phyloP scores from a whole-genome alignment of 2,888 invertebrate species.

The Ochlodes sylvanus region DNA sequence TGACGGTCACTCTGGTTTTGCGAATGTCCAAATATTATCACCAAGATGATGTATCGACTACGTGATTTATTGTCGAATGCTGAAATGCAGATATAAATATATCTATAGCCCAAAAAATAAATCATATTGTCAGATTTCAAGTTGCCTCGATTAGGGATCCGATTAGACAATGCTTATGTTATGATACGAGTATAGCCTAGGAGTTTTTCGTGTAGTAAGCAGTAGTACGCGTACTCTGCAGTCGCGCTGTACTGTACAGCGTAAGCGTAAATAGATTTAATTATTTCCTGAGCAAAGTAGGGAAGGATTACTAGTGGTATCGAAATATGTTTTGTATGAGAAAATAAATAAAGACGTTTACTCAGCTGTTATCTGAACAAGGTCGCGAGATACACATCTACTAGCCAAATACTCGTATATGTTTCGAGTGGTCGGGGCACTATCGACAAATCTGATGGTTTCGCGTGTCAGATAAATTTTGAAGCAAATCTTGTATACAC shows the following conservation, averaged over 20 bases:
- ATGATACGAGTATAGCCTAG: too few species aligned
- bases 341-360: neutral
- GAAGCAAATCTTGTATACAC: constrained; percentile 33
- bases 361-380: constrained; percentile 25
- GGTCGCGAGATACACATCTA: constrained; percentile 29
- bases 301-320: neutral
- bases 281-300: too few species aligned
- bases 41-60: neutral
- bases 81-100: neutral
- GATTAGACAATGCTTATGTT: too few species aligned
- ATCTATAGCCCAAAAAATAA: neutral
- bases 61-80: neutral
- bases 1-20: too few species aligned
- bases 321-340: neutral
- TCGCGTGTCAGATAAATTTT: constrained; percentile 16
- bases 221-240: too few species aligned
- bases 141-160: too few species aligned
- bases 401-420: constrained; percentile 31
- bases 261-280: too few species aligned
- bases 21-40: too few species aligned
- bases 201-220: too few species aligned
- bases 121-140: neutral
- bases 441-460: constrained; percentile 28
- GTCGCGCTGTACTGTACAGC: too few species aligned
- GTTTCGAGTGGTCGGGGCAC: constrained; percentile 18